phyloP scores from a whole-genome alignment of 2,113 vertebrate genomes.

The Procapra przewalskii region DNA sequence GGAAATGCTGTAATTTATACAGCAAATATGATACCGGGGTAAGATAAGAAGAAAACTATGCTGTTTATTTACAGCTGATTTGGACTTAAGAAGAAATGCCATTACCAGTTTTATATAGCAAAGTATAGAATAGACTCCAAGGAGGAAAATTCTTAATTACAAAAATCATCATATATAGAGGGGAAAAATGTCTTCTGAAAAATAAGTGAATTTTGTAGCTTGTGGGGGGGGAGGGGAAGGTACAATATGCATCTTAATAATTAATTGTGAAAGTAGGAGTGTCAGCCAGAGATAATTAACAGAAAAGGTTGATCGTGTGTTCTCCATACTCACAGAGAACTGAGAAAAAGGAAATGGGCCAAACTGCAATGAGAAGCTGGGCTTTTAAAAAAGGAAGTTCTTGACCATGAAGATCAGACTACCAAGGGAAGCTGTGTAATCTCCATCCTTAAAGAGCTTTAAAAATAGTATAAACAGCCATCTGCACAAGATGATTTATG shows the following conservation, averaged over 20 bases:
- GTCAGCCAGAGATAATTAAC: constrained; percentile 57
- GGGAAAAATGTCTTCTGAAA: neutral
- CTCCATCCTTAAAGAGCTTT: constrained; percentile 76
- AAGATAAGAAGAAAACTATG: neutral
- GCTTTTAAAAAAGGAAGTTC: constrained; percentile 75
- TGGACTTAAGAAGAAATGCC: neutral
- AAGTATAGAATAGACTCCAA: neutral
- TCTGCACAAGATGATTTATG: constrained; percentile 78
- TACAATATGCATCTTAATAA: constrained; percentile 42
- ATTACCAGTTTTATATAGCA: neutral
- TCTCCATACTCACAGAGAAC: constrained; percentile 24
- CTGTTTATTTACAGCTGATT: constrained; percentile 32
- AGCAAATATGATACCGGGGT: neutral
- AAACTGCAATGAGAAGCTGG: constrained; percentile 52
- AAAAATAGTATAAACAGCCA: constrained; percentile 79
- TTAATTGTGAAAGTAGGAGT: constrained; percentile 8
- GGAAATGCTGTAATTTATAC: neutral
- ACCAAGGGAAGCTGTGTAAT: constrained; percentile 76
- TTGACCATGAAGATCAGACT: constrained; percentile 75
- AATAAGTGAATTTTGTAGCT: neutral
- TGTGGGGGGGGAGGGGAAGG: neutral
- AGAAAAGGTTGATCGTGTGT: constrained; percentile 14
- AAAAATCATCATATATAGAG: neutral
- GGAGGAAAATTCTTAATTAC: neutral
- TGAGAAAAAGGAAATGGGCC: constrained; percentile 53